Evolutionary conservation across 1,140 invertebrate genomes (phyloP).

Genomic region (Tyrophagus putrescentiae): DNA sequence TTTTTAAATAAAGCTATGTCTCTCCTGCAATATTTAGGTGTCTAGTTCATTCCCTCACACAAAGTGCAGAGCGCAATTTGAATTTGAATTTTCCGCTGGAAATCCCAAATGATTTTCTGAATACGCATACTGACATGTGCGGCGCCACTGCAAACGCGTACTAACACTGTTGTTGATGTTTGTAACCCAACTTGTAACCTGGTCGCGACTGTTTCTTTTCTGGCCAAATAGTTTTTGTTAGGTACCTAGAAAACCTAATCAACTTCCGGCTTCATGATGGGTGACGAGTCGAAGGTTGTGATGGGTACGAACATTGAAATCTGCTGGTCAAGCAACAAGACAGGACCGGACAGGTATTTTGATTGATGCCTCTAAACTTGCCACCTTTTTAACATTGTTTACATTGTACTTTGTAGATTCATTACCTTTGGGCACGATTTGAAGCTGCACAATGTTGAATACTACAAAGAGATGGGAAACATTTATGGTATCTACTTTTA

Average conservation of each 20-base stretch:
- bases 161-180: too few species aligned
- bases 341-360: background rate
- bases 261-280: background rate
- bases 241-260: too few species aligned
- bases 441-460: slow-evolving; percentile 23
- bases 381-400: too few species aligned
- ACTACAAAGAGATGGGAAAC: slow-evolving; percentile 21
- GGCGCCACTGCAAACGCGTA: too few species aligned
- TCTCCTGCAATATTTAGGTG: background rate
- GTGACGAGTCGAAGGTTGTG: slow-evolving; percentile 16
- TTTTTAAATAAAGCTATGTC: background rate
- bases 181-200: too few species aligned
- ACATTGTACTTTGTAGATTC: slow-evolving; percentile 21
- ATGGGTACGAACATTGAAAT: slow-evolving; percentile 21
- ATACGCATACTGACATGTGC: too few species aligned
- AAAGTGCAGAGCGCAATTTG: too few species aligned
- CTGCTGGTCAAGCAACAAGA: slow-evolving; percentile 21
- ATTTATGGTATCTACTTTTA: background rate
- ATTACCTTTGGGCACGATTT: slow-evolving; percentile 27
- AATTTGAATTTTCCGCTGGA: too few species aligned
- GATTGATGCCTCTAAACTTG: background rate
- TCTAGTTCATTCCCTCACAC: too few species aligned
- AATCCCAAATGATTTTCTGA: too few species aligned
- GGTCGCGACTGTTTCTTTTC: too few species aligned
- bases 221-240: too few species aligned